Evolutionary conservation across 2,888 invertebrate species (phyloP), one percentile per base, ranked within the genome.

Genomic region (Thereva nobilitata): DNA sequence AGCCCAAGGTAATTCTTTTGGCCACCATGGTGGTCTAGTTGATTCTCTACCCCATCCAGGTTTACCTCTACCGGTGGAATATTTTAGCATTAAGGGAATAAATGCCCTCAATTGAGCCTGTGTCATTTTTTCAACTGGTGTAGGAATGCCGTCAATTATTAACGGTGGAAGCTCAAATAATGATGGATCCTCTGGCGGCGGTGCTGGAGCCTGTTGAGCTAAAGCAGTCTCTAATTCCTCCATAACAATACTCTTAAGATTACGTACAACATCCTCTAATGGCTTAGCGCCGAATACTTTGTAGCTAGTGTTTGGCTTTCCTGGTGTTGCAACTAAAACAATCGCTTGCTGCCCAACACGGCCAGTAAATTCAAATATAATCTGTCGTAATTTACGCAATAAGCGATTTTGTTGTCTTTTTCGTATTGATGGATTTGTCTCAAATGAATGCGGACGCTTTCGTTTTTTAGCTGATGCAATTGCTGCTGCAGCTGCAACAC

Each of bases 41-140:
- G 95, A 95, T 78, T 95, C 95, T 75, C 96, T 87, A 4, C 97
- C 97, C 97, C 97, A 97, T 47, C 97, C 97, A 52, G 97, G 97
- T 82, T 97, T 97, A 71, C 97, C 97, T 73, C 97, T 86, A 76
- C 93, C 95, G 73, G 97, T 97, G 4, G 96, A 96, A 82, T 96
- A 97, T 83, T 97, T 97, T 77, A 97, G 85, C 97, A 97, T 97
- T 74, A 97, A 86, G 71, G 97, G 97, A 75, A 97, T 97, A 82
- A 97, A 97, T 68, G 96, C 96, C 75, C 97, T 83, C 69, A 97
- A 84, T 82, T 97, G 97, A 64, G 97, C 97, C 84, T 97, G 96
- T 47, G 97, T 97, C 97, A 97, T 97, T 86, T 97, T 97, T 83
- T 97, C 97, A 0, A 97, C 96, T 10, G 97, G 96, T 69, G 97